Conservation (phyloP, 2,888 invertebrate genomes). For the Limnephilus rhombicus region DNA sequence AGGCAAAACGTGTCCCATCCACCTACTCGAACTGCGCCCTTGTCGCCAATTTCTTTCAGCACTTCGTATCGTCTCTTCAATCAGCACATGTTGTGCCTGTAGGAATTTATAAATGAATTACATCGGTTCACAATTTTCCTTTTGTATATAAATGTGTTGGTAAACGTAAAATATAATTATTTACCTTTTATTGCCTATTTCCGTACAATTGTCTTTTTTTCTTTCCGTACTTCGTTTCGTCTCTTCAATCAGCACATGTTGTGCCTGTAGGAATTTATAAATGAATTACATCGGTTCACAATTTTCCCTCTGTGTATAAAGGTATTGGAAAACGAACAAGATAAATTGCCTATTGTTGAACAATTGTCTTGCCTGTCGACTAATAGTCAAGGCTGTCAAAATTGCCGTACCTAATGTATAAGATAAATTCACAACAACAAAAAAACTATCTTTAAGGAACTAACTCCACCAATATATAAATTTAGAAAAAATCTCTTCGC, state of each 20-base stretch:
- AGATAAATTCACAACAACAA: too few species aligned
- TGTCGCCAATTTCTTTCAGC: slow-evolving; percentile 1
- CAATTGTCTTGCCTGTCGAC: too few species aligned
- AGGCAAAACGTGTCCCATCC: not conserved
- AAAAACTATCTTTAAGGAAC: too few species aligned
- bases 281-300: not conserved
- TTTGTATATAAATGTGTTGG: too few species aligned
- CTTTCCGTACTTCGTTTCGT: not conserved
- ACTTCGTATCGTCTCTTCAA: not conserved
- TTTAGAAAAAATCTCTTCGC: too few species aligned
- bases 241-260: not conserved
- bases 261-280: not conserved
- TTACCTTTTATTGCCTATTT: too few species aligned
- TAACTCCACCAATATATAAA: too few species aligned
- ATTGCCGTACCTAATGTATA: too few species aligned
- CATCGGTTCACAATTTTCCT: not conserved
- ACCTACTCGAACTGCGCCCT: not conserved
- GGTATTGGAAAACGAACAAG: too few species aligned
- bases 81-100: not conserved
- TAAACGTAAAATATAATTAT: too few species aligned
- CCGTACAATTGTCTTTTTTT: not conserved
- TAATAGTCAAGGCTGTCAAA: too few species aligned
- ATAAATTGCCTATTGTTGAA: too few species aligned
- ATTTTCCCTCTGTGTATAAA: not conserved
- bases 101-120: not conserved